Evolutionary conservation across 30 jellyfish, hydroid and myxozoan genomes (phyloP).

Genomic region (Sanderia malayensis): DNA sequence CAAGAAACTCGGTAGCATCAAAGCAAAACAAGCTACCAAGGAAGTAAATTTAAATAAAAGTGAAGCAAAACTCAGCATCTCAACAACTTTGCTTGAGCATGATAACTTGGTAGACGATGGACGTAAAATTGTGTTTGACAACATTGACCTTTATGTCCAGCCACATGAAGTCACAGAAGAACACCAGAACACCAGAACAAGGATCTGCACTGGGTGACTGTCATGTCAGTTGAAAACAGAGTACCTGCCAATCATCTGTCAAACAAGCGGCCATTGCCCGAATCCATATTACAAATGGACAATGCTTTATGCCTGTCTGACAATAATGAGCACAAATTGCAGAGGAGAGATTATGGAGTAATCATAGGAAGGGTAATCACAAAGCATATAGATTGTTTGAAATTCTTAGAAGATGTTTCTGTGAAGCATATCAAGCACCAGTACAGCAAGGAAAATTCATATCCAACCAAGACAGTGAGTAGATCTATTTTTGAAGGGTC

Average conservation of each 20-base stretch:
- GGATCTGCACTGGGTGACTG: conserved; percentile 8
- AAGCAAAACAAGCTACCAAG: too few species aligned
- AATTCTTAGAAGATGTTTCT: conserved; percentile 4
- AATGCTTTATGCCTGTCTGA: not conserved
- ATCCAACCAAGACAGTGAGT: conserved; percentile 35
- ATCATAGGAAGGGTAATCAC: not conserved
- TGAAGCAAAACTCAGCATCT: too few species aligned
- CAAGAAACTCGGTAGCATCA: too few species aligned
- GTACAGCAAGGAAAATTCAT: conserved; percentile 13
- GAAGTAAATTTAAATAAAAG: too few species aligned
- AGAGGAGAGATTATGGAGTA: conserved; percentile 12
- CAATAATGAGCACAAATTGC: conserved; percentile 5
- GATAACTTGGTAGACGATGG: not conserved
- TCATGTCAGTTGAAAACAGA: not conserved
- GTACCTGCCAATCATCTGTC: not conserved
- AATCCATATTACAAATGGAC: not conserved
- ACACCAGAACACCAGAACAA: not conserved
- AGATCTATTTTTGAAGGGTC: not conserved
- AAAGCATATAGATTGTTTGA: conserved; percentile 6
- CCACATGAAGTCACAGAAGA: conserved; percentile 1
- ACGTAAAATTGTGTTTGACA: conserved; percentile 1
- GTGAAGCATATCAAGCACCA: conserved; percentile 14
- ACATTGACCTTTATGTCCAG: conserved; percentile 8
- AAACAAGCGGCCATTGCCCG: not conserved
- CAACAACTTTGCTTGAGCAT: too few species aligned